A percentile compares a stretch with the other conserved stretches of the same genome.
These are phyloP conservation scores for Eristalis arbustorum DNA, from an alignment of 2,888 invertebrate genomes.

Conservation along the genomic window DNA sequence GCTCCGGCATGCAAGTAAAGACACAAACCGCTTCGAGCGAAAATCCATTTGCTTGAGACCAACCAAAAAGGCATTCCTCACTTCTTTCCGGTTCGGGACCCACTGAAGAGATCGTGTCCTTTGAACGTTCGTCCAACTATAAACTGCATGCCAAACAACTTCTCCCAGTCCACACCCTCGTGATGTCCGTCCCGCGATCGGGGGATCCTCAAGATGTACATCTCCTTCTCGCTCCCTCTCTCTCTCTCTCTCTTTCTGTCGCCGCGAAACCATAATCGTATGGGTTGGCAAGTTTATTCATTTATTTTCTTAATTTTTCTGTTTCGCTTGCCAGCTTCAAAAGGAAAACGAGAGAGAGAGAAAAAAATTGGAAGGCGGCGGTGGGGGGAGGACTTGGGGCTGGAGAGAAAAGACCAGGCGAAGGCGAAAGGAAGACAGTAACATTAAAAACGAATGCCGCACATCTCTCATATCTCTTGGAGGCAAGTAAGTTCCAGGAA, in stretches of 20 bases:
- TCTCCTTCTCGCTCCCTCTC: not conserved
- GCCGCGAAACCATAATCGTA: conserved; percentile 55
- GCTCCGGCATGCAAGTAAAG: not conserved
- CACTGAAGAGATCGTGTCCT: conserved; percentile 1
- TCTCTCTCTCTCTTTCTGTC: not conserved
- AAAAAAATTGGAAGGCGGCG: not conserved
- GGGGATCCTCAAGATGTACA: conserved; percentile 15
- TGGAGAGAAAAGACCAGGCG: not conserved
- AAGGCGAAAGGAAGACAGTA: conserved; percentile 33
- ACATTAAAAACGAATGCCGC: conserved; percentile 69
- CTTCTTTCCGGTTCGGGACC: not conserved
- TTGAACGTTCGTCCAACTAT: not conserved
- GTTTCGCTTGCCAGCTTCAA: conserved; percentile 16
- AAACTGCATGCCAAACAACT: conserved; percentile 43
- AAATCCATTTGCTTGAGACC: not conserved
- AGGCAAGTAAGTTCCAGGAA: conserved; percentile 75
- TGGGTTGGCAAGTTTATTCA: conserved; percentile 52
- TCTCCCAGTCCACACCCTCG: conserved; percentile 4
- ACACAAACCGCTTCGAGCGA: not conserved
- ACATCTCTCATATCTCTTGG: conserved; percentile 70
- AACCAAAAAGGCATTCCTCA: not conserved
- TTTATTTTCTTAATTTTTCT: conserved; percentile 55
- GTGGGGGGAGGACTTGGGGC: not conserved
- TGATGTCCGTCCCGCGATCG: not conserved
- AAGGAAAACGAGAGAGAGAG: conserved; percentile 18